phyloP scores from a whole-genome alignment of 2,888 invertebrate genomes.

The Orthosia incerta region DNA sequence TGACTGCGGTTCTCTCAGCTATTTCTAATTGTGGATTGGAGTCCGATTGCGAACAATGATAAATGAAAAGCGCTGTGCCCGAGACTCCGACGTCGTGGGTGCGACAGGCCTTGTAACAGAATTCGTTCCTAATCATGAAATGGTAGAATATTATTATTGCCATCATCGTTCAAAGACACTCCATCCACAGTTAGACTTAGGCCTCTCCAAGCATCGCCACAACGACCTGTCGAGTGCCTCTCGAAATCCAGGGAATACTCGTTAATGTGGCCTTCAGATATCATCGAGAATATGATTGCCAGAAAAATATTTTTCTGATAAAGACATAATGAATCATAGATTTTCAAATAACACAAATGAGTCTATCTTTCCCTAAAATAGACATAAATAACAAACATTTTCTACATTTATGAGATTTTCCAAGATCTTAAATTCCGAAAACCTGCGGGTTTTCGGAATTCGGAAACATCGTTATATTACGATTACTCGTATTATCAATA shows the following conservation, averaged over 20 bases:
- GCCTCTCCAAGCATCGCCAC: background rate
- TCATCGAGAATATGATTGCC: background rate
- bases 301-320: too few species aligned
- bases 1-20: constrained; percentile 59
- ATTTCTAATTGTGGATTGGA: constrained; percentile 61
- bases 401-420: background rate
- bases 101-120: background rate
- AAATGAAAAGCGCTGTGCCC: constrained; percentile 12
- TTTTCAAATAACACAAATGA: background rate
- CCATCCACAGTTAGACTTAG: background rate
- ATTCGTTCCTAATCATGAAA: background rate
- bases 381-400: too few species aligned
- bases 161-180: background rate
- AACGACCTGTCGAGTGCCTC: background rate
- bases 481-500: constrained; percentile 6
- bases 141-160: constrained; percentile 3
- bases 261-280: background rate
- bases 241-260: background rate
- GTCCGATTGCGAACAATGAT: constrained; percentile 74
- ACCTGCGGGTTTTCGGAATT: background rate
- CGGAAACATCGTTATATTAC: background rate
- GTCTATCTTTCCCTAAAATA: background rate
- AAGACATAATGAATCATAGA: background rate
- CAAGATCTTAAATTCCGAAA: background rate
- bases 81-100: background rate